Base-by-base conservation (phyloP, 2,113 vertebrate species). In the Cavia aperea region DNA sequence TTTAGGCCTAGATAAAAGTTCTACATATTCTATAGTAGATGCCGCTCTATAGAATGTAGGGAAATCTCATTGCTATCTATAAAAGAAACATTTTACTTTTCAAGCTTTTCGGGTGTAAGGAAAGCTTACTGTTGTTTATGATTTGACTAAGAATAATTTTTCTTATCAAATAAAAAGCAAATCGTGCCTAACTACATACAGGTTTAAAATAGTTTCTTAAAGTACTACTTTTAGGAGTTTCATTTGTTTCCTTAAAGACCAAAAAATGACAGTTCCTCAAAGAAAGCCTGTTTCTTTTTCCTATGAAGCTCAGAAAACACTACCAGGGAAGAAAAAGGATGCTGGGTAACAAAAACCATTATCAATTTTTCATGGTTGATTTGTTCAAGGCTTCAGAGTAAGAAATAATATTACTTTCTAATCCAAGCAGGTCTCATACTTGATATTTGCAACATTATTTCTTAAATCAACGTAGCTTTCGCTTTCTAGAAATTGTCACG, bases 371-470 rank as follows among this genome's bases (percentile, higher is more conserved):
- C 89, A 95, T n/a, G 91, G 92, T 84, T 81, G 88, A 93, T 90
- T 95, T 95, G 86, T 83, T 88, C 89, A 68, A 56, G 13, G 46
- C 60, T 84, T 93, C 90, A 81, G 78, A 82, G 85, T 92, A 77
- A 90, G n/a, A 93, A 95, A 94, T 94, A 84, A 96, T 91, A 95
- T 85, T 79, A 90, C 86, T 92, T 94, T 93, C 89, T 86, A 95
- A 96, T 82, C 89, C 87, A 68, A 62, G 85, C 58, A 92, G 63
- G 81, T 91, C 91, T 95, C 92, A n/a, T 49, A 86, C 89, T 81
- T 93, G 70, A 93, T 91, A 94, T 86, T 88, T 92, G 95, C 92
- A 93, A 91, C 89, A 94, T 93, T 93, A 95, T 89, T 95, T 92
- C 82, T 87, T 81, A 95, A 94, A 95, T 78, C 92, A 86, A 86